Base-by-base conservation (phyloP, 2,797 vertebrate species). In the Myotis vivesi region DNA sequence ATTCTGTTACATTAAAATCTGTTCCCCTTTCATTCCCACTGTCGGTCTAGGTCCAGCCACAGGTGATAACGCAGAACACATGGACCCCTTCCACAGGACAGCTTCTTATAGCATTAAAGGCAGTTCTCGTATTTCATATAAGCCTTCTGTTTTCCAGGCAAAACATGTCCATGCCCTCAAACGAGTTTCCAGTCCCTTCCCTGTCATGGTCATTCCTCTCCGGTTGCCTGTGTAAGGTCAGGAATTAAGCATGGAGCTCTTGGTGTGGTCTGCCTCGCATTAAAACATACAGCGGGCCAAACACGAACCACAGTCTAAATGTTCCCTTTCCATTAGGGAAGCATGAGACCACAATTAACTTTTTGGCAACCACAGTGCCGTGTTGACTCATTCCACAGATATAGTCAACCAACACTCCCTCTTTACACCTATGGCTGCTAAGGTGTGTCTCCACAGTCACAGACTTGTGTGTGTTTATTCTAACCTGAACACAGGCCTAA, bases 321-420 rank as follows among this genome's bases (percentile, higher is more conserved):
- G 51, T 23, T 55, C 68, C 30, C 22, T 91, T 59, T 76, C 66
- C 66, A 53, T 68, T 72, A 83, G 6, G 76, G 66, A 49, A 76
- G 41, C 22, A 1, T 44, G 41, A 95, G 69, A 79, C 94, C 94
- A 80, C 90, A 57, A 57, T 62, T 66, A 8, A 23, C 28, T 86
- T 91, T 89, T 68, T 88, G 79, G 71, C 92, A 93, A 25, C 71
- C 86, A n/a, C 73, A 25, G 8, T 28, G 19, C 62, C 9, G 9
- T n/a, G 71, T 66, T 97, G 92, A 96, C 88, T 97, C 95, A 96
- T 25, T 57, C 68, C 41, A 11, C 30, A 91, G 23, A 11, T 33
- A 49, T 30, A 41, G 80, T 87, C 71, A 79, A 80, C 82, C 64
- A 33, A 55, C 77, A 75, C 51, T 76, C 71, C 55, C 19, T 33